These are phyloP conservation scores for Tubulanus polymorphus DNA, from an alignment of 2,888 invertebrate species.

Conservation along the genomic window DNA sequence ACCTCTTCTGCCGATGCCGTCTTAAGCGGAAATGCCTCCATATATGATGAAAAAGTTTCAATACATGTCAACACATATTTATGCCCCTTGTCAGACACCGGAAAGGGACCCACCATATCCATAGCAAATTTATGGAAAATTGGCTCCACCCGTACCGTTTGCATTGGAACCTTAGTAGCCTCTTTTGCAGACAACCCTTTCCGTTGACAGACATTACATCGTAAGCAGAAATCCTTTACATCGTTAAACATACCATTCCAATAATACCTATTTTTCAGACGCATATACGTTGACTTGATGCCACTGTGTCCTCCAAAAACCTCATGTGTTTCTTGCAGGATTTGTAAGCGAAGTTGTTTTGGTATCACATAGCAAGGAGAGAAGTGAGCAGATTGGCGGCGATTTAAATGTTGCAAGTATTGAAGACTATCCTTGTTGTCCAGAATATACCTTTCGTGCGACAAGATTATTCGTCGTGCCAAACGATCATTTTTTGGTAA, in stretches of 20 bases:
- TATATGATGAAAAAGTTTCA: no score
- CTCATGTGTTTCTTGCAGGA: not conserved
- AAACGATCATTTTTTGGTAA: not conserved
- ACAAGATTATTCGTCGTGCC: not conserved
- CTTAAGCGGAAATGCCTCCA: no score
- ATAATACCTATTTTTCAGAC: not conserved
- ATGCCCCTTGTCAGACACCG: not conserved
- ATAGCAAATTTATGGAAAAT: no score
- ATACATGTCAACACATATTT: not conserved
- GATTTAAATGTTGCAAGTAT: not conserved
- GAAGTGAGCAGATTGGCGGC: not conserved
- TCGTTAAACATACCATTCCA: not conserved
- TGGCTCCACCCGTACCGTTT: no score
- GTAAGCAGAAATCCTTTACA: no score
- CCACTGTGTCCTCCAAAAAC: not conserved
- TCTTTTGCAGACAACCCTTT: no score
- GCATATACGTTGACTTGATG: not conserved
- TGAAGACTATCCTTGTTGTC: not conserved
- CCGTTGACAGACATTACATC: no score
- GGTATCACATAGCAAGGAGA: not conserved
- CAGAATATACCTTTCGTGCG: not conserved
- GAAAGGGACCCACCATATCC: not conserved
- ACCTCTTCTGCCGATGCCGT: no score
- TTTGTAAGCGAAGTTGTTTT: not conserved
- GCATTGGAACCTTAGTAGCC: no score